These are phyloP conservation scores for Nowickia ferox DNA, from an alignment of 2,888 invertebrate genomes.

Conservation along the genomic window DNA sequence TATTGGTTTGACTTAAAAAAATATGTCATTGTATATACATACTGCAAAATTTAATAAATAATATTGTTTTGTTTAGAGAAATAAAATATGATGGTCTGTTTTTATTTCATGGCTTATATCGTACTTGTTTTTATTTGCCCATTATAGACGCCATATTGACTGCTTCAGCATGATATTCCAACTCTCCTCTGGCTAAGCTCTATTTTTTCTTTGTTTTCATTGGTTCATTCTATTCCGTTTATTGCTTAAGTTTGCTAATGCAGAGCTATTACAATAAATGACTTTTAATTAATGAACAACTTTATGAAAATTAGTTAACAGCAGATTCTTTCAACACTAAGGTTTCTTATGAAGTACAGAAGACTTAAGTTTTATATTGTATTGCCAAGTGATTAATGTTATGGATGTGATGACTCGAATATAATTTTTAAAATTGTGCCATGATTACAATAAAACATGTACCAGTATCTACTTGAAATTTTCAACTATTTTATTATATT, in stretches of 20 bases:
- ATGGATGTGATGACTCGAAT: neutral
- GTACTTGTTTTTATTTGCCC: conserved; percentile 30
- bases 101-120: conserved; percentile 33
- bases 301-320: conserved; percentile 29
- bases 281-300: conserved; percentile 66
- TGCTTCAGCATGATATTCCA: conserved; percentile 45
- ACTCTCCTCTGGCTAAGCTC: neutral
- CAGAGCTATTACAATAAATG: conserved; percentile 64
- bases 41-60: conserved; percentile 17
- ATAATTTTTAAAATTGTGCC: neutral
- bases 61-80: neutral
- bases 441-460: neutral
- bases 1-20: conserved; percentile 40
- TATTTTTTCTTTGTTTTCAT: neutral
- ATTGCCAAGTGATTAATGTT: conserved; percentile 30
- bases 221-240: conserved; percentile 17
- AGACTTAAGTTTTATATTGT: conserved; percentile 16
- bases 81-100: conserved; percentile 10
- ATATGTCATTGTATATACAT: neutral
- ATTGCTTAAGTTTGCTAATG: conserved; percentile 44
- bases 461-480: neutral
- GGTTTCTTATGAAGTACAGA: neutral
- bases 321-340: conserved; percentile 1
- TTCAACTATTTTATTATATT: too few species aligned
- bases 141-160: conserved; percentile 62